Conservation (phyloP, 2,888 invertebrate species). For the Callyntrura guangdongensis region DNA sequence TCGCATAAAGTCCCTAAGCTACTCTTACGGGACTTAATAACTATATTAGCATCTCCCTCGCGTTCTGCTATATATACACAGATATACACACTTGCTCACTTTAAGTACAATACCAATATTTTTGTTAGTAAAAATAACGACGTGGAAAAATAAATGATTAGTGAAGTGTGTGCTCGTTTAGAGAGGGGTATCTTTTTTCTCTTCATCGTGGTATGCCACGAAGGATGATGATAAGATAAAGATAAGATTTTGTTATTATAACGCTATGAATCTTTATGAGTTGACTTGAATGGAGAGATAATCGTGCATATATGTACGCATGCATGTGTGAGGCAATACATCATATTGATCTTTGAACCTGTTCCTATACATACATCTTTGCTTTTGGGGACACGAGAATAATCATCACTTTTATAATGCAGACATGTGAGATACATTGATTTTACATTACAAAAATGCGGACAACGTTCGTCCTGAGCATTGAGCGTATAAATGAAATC, state of each 20-base stretch:
- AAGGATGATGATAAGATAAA: slow-evolving; percentile 13
- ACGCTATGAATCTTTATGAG: background rate
- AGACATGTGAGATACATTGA: background rate
- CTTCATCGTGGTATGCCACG: background rate
- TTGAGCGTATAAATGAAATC: background rate
- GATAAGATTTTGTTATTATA: slow-evolving; percentile 48
- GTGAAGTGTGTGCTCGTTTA: slow-evolving; percentile 10
- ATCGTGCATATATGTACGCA: background rate
- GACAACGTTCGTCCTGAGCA: slow-evolving; percentile 5
- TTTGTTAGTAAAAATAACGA: slow-evolving; percentile 15
- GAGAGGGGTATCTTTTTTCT: background rate
- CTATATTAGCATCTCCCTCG: too few relatives aligned
- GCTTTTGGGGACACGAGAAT: slow-evolving; percentile 48
- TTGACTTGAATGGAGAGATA: background rate
- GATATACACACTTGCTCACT: background rate
- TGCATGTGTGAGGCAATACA: slow-evolving; percentile 58
- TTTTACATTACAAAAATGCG: background rate
- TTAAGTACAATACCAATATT: slow-evolving; percentile 25
- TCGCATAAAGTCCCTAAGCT: too few relatives aligned
- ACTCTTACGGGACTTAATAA: too few relatives aligned
- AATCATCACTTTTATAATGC: slow-evolving; percentile 33
- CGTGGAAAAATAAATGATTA: background rate
- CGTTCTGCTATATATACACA: too few relatives aligned
- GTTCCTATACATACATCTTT: slow-evolving; percentile 40
- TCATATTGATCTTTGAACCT: slow-evolving; percentile 66